Base-by-base conservation (phyloP, 2,797 vertebrate genomes). In the Cyprinodon diabolis region DNA sequence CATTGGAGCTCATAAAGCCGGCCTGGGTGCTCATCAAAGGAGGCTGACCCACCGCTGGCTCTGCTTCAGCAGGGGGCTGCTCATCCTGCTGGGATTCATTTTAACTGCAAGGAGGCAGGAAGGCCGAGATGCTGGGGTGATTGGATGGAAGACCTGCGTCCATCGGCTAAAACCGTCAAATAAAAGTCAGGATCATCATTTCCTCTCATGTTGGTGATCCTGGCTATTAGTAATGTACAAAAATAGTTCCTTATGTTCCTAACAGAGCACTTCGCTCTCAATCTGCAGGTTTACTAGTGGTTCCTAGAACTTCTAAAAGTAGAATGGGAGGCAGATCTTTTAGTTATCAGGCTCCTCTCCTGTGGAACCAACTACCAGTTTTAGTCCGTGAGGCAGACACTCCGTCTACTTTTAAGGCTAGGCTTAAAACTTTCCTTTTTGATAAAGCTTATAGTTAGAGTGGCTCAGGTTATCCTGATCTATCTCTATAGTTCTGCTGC, bases 1-100 rank as follows among this genome's bases (percentile, higher is more conserved):
- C 72, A 58, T 75, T 76, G 51, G 8, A 68, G 47, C 73, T 74
- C 79, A 89, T 84, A 80, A 63, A 85, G 71, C 68, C 67, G 43
- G 51, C 65, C 57, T 58, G 71, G 69, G 83, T 77, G 74, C 71
- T 77, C 14, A 71, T 80, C 76, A 78, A 66, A 69, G 49, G 67
- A 35, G 69, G 14, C 80, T 86, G 66, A 72, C 68, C 47, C 21
- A 70, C 66, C 72, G 48, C 13, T 2, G 23, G 80, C 72, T 87
- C 82, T 84, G 85, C 74, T 57, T 70, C 51, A 47, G 75, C 49
- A 67, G 21, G 11, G 4, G 17, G 67, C 54, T 63, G 55, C 35
- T 56, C 17, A 4, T 55, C 45, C 37, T 68, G 52, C 71, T 25
- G 45, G 60, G 73, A 69, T 71, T 69, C 52, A 4, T 13, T 66